These are phyloP conservation scores for Nomada ruficornis DNA, from an alignment of 2,888 invertebrate genomes.

Conservation along the genomic window DNA sequence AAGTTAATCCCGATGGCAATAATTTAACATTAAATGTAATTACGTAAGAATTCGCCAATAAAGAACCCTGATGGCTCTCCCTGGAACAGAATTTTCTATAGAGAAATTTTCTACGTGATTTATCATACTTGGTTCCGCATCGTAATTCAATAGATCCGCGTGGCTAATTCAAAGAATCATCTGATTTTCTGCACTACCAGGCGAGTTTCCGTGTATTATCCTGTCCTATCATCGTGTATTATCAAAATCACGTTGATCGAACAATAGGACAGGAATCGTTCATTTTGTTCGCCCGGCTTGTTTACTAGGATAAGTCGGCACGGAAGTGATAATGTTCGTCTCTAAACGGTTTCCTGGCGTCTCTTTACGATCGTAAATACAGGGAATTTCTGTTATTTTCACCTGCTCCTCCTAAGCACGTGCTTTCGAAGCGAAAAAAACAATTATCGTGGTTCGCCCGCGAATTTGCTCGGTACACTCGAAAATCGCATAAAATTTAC, in stretches of 20 bases:
- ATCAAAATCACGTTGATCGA: neutral
- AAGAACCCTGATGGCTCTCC: neutral
- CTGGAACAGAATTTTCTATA: too few species aligned
- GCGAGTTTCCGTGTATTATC: neutral
- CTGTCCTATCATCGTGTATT: neutral
- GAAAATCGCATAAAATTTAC: conserved; percentile 28
- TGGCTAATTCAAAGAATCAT: neutral
- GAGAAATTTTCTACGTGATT: too few species aligned
- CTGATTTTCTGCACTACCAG: neutral
- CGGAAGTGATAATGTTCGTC: neutral
- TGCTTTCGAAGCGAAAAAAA: conserved; percentile 30
- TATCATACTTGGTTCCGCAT: too few species aligned
- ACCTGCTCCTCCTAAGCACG: conserved; percentile 6
- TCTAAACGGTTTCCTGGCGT: neutral
- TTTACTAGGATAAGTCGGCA: neutral
- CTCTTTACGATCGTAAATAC: neutral
- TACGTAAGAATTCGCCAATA: neutral
- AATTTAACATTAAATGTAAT: too few species aligned
- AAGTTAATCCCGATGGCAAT: too few species aligned
- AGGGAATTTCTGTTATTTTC: conserved; percentile 10
- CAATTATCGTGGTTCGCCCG: conserved; percentile 26
- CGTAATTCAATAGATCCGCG: neutral
- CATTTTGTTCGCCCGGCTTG: neutral
- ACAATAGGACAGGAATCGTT: neutral
- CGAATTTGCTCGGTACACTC: conserved; percentile 30